Evolutionary conservation across 2,113 vertebrate genomes (phyloP).

Genomic region (Leptobrachium ailaonicum): DNA sequence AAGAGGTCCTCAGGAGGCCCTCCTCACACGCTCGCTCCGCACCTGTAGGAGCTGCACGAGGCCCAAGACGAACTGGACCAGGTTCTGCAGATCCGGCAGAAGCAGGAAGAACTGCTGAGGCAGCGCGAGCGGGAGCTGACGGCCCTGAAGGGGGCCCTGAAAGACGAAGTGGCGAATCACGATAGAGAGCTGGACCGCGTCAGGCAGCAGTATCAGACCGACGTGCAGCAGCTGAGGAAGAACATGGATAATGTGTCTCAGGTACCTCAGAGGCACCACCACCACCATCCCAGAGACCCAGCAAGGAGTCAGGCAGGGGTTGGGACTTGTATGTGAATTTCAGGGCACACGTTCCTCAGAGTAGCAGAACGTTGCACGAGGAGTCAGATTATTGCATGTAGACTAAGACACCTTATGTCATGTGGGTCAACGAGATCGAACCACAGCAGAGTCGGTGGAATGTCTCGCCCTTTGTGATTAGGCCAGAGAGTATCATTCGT

Average conservation of each 20-base stretch:
- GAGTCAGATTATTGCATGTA: too few relatives aligned
- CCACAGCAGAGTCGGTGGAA: too few relatives aligned
- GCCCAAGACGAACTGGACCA: slow-evolving; percentile 80
- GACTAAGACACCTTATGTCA: too few relatives aligned
- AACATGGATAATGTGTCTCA: slow-evolving; percentile 85
- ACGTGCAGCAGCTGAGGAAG: slow-evolving; percentile 81
- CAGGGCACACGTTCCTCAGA: too few relatives aligned
- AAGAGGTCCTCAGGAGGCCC: neutral
- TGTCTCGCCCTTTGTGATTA: too few relatives aligned
- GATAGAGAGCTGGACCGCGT: slow-evolving; percentile 69
- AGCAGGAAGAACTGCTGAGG: slow-evolving; percentile 78
- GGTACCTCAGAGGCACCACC: slow-evolving; percentile 60
- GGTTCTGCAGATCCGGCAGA: slow-evolving; percentile 66
- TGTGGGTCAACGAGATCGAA: too few relatives aligned
- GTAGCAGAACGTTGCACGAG: too few relatives aligned
- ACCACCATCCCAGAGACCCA: neutral
- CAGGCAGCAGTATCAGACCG: slow-evolving; percentile 79
- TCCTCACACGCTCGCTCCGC: slow-evolving; percentile 41
- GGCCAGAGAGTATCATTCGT: too few relatives aligned
- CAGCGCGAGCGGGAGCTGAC: slow-evolving; percentile 81
- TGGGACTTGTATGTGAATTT: too few relatives aligned
- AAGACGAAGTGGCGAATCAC: slow-evolving; percentile 73
- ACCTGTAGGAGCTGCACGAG: slow-evolving; percentile 74
- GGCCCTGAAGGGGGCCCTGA: slow-evolving; percentile 72
- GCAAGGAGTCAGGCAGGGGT: neutral